These are phyloP conservation scores for Lasiommata megera DNA, from an alignment of 2,888 invertebrate species.

Conservation along the genomic window DNA sequence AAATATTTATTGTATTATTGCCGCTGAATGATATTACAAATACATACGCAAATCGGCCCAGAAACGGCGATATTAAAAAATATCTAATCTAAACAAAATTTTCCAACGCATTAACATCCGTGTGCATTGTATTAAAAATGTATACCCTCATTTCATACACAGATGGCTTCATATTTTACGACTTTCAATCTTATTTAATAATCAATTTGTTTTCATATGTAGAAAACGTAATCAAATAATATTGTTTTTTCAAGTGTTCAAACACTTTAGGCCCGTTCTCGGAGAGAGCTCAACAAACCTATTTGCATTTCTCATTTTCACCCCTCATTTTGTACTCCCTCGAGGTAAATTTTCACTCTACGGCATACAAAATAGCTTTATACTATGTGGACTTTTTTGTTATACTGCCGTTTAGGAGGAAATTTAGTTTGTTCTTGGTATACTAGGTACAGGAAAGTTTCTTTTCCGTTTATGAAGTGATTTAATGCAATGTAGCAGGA, in stretches of 20 bases:
- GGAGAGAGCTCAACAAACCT: conserved; percentile 61
- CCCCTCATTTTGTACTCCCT: conserved; percentile 62
- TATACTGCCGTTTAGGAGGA: neutral
- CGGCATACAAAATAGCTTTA: conserved; percentile 15
- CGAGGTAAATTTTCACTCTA: conserved; percentile 30
- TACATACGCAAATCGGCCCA: no score
- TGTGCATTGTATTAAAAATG: no score
- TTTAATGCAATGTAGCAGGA: no score
- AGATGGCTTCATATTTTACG: neutral
- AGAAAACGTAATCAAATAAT: conserved; percentile 10
- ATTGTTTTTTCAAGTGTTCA: conserved; percentile 19
- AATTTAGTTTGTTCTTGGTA: neutral
- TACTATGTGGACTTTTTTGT: conserved; percentile 11
- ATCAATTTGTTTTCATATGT: conserved; percentile 17
- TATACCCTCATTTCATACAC: no score
- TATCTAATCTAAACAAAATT: no score
- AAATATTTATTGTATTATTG: no score
- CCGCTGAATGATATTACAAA: no score
- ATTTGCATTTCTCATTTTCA: conserved; percentile 78
- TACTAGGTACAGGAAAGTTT: neutral
- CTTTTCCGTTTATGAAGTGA: no score
- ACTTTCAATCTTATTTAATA: conserved; percentile 6
- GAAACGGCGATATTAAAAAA: no score
- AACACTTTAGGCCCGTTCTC: conserved; percentile 12
- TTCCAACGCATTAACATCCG: no score